Evolutionary conservation across 2,888 invertebrate species (phyloP).

Genomic region (Prosopocoilus inquinatus): DNA sequence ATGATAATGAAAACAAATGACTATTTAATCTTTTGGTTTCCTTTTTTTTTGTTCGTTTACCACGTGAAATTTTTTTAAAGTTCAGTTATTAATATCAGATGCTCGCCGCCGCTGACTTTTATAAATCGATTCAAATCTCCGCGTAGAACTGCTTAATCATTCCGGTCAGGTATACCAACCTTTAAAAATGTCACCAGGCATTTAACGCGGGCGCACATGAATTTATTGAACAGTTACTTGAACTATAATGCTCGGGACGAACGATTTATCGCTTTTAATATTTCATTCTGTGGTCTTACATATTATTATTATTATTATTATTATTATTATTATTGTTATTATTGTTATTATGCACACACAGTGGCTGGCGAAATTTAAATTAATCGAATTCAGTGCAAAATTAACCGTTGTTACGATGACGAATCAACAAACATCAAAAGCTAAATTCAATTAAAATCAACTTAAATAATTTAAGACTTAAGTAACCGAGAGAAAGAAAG

Average conservation of each 20-base stretch:
- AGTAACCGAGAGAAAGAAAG: no score
- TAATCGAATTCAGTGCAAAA: no score
- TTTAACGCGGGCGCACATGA: constrained; percentile 26
- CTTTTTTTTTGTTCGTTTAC: neutral
- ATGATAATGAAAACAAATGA: neutral
- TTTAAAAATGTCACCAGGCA: constrained; percentile 29
- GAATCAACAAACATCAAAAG: no score
- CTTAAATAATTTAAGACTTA: no score
- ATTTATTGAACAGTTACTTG: constrained; percentile 27
- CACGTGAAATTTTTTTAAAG: constrained; percentile 10
- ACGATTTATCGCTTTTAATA: constrained; percentile 7
- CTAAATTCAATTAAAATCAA: no score
- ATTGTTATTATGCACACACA: no score
- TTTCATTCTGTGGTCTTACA: neutral
- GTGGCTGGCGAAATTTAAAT: no score
- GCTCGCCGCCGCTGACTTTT: constrained; percentile 17
- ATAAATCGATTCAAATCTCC: constrained; percentile 23
- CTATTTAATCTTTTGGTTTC: neutral
- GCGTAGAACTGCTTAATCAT: constrained; percentile 26
- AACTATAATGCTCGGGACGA: constrained; percentile 17
- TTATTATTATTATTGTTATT: no score
- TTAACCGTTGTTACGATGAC: no score
- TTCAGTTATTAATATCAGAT: constrained; percentile 23
- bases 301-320: no score
- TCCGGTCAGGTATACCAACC: constrained; percentile 27